A percentile compares a stretch with the other conserved stretches of the same genome.
phyloP scores from a whole-genome alignment of 2,113 vertebrate genomes.

The Cavia porcellus region DNA sequence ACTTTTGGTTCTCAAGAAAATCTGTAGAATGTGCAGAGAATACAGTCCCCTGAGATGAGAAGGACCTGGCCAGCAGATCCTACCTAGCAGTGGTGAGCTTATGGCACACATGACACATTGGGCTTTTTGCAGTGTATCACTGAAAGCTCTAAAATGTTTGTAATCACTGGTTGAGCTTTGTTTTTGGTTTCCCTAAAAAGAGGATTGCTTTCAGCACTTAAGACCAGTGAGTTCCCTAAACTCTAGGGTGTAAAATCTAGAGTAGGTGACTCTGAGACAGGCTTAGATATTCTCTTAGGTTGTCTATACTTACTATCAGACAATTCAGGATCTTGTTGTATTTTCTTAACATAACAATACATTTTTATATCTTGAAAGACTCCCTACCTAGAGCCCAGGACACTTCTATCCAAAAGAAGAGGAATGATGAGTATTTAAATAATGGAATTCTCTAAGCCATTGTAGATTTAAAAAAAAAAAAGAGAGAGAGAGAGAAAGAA shows the following conservation, averaged over 20 bases:
- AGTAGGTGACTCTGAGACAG: too few species aligned
- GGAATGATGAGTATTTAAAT: too few species aligned
- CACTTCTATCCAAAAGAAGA: too few species aligned
- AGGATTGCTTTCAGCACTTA: not conserved
- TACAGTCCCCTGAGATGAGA: not conserved
- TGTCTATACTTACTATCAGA: too few species aligned
- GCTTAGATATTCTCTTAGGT: too few species aligned
- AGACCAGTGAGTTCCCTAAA: not conserved
- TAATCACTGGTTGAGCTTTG: not conserved
- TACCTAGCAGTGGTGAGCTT: not conserved
- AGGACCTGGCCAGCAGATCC: not conserved
- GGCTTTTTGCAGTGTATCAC: not conserved
- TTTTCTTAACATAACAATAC: too few species aligned
- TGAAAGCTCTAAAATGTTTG: not conserved
- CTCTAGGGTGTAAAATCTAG: not conserved
- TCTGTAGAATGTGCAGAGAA: not conserved
- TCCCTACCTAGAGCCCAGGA: too few species aligned
- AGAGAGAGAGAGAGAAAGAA: too few species aligned
- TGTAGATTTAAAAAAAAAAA: too few species aligned
- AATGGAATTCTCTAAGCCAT: too few species aligned
- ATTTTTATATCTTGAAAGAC: too few species aligned
- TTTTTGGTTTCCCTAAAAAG: not conserved
- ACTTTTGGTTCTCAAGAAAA: not conserved
- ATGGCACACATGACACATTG: not conserved
- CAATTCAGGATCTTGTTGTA: too few species aligned